These are phyloP conservation scores for Ophonus ardosiacus DNA, from an alignment of 2,888 invertebrate genomes.

Conservation along the genomic window DNA sequence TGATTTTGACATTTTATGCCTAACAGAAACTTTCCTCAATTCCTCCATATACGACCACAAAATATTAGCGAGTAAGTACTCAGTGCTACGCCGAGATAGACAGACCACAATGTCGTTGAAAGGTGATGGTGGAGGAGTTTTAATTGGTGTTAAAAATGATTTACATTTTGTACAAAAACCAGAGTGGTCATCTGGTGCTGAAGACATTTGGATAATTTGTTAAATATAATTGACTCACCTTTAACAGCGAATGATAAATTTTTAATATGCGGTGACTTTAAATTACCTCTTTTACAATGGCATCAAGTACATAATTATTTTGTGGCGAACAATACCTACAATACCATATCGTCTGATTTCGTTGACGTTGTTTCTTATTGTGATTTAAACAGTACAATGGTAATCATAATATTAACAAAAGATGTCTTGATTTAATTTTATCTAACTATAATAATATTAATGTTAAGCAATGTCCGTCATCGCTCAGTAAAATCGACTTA, in stretches of 20 bases:
- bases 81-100: too few relatives aligned
- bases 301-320: background rate
- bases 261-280: too few relatives aligned
- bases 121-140: background rate
- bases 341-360: background rate
- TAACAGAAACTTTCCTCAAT: too few relatives aligned
- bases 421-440: too few relatives aligned
- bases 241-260: too few relatives aligned
- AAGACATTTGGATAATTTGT: background rate
- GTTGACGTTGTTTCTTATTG: background rate
- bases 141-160: background rate
- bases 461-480: too few relatives aligned
- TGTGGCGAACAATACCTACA: background rate
- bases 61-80: too few relatives aligned
- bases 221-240: background rate
- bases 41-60: too few relatives aligned
- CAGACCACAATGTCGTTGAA: background rate
- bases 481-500: background rate
- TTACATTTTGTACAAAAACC: background rate
- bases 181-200: background rate
- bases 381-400: background rate
- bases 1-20: too few relatives aligned
- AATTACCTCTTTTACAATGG: too few relatives aligned
- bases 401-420: background rate
- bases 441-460: too few relatives aligned